These are phyloP conservation scores for Anarrhichthys ocellatus DNA, from an alignment of 2,113 vertebrate species.

Conservation along the genomic window DNA sequence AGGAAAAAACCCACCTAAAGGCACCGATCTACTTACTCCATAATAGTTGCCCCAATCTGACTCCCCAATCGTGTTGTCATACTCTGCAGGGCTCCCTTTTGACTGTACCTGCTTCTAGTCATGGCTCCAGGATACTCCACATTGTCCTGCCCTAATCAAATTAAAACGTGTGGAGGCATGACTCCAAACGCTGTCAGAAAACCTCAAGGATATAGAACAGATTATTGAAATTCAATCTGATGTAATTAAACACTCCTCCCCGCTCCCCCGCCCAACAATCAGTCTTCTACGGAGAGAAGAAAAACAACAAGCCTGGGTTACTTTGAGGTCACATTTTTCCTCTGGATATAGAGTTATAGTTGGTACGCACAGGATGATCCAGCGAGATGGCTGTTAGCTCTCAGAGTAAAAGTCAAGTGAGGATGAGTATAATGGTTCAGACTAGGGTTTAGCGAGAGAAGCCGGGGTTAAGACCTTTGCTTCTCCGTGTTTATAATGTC, in stretches of 20 bases:
- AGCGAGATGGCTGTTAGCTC: slow-evolving; percentile 17
- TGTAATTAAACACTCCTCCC: slow-evolving; percentile 64
- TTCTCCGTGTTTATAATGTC: slow-evolving; percentile 54
- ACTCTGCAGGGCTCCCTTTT: slow-evolving; percentile 19
- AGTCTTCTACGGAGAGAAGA: slow-evolving; percentile 15
- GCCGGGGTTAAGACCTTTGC: slow-evolving; percentile 50
- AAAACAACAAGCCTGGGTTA: slow-evolving; percentile 2
- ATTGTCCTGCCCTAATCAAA: slow-evolving; percentile 68
- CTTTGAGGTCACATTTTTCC: slow-evolving; percentile 40
- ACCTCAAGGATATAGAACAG: slow-evolving; percentile 67
- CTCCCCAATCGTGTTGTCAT: slow-evolving; percentile 18
- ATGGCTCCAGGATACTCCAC: slow-evolving; percentile 45
- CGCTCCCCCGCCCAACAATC: slow-evolving; percentile 11
- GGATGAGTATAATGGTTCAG: slow-evolving; percentile 32
- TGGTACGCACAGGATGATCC: slow-evolving; percentile 42
- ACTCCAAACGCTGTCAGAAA: slow-evolving; percentile 52
- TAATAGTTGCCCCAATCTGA: slow-evolving; percentile 42
- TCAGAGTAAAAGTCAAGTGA: slow-evolving; percentile 43
- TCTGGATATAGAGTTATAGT: slow-evolving; percentile 31
- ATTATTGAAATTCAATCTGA: slow-evolving; percentile 71
- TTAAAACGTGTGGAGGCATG: slow-evolving; percentile 61
- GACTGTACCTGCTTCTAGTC: slow-evolving; percentile 37
- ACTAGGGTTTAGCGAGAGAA: slow-evolving; percentile 44
- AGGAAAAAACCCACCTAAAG: neutral
- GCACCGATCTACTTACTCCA: slow-evolving; percentile 12